Evolutionary conservation across 2,888 invertebrate species (phyloP).

Genomic region (Odontomyia ornata): DNA sequence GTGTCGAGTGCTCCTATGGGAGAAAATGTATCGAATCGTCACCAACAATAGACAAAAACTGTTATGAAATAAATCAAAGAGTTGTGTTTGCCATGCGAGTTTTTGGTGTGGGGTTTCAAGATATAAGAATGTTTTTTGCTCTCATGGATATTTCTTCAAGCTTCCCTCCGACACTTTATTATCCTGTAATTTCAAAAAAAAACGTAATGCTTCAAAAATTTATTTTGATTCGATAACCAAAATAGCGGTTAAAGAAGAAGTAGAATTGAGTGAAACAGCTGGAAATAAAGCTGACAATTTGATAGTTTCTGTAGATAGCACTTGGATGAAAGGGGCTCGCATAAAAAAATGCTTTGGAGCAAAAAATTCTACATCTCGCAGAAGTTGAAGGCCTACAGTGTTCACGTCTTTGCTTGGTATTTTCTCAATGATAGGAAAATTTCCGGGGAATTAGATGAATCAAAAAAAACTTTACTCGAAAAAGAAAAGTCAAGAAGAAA

Average conservation of each 20-base stretch:
- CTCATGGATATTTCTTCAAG: neutral
- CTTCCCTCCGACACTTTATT: neutral
- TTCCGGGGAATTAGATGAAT: too few relatives aligned
- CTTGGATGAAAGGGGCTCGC: too few relatives aligned
- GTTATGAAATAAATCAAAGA: neutral
- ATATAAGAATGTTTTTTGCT: neutral
- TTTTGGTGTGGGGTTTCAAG: neutral
- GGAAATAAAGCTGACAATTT: neutral
- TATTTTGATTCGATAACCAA: neutral
- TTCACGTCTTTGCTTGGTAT: too few relatives aligned
- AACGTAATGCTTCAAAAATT: neutral
- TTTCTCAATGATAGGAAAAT: too few relatives aligned
- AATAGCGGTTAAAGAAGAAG: neutral
- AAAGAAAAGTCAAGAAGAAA: too few relatives aligned
- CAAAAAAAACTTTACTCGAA: too few relatives aligned
- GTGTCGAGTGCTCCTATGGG: too few relatives aligned
- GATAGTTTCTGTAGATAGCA: too few relatives aligned
- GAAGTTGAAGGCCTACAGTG: too few relatives aligned
- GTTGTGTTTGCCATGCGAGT: neutral
- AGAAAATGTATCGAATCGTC: neutral
- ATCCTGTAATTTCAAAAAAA: neutral
- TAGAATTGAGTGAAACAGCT: neutral
- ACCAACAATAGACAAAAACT: neutral
- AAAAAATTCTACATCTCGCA: too few relatives aligned
- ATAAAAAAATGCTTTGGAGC: too few relatives aligned